phyloP scores from a whole-genome alignment of 2,797 vertebrate species.

The Pteropus rufus region DNA sequence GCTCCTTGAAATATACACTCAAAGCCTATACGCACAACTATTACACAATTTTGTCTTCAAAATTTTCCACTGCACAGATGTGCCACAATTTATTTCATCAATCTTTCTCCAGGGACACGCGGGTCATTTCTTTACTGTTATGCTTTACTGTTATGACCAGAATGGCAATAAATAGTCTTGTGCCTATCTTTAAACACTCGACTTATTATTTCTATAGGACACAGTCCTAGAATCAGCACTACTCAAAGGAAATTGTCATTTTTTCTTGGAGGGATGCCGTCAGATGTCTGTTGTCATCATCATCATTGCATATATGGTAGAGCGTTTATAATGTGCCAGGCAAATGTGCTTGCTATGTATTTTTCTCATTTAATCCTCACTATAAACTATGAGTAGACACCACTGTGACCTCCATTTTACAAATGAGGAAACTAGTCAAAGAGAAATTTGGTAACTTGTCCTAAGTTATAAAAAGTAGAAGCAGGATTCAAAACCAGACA shows the following conservation, averaged over 20 bases:
- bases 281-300: background rate
- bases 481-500: background rate
- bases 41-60: background rate
- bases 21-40: background rate
- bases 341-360: background rate
- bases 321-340: background rate
- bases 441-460: background rate
- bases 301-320: background rate
- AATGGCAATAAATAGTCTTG: background rate
- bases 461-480: background rate
- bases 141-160: background rate
- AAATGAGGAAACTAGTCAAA: background rate
- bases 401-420: background rate
- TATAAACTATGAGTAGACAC: background rate
- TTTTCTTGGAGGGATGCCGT: background rate
- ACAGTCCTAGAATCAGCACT: background rate
- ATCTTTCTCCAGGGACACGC: background rate
- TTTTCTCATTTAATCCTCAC: background rate
- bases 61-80: background rate
- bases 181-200: background rate
- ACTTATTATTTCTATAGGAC: background rate
- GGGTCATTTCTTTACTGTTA: background rate
- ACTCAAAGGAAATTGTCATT: background rate
- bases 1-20: background rate
- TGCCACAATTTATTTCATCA: background rate